phyloP scores from a whole-genome alignment of 2,888 invertebrate genomes.

The Acanthosepion esculentum region DNA sequence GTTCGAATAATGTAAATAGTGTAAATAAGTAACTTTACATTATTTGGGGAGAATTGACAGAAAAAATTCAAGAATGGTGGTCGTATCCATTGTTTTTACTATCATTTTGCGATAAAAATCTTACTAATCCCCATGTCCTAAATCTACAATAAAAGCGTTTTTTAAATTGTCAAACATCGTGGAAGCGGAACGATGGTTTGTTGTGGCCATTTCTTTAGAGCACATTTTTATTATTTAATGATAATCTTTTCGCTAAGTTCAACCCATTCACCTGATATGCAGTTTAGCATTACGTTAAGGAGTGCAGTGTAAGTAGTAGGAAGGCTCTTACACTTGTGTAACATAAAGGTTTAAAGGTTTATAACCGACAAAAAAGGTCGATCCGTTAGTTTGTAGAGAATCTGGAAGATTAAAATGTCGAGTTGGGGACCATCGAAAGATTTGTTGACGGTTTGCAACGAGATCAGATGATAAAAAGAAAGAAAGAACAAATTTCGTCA shows the following conservation, averaged over 20 bases:
- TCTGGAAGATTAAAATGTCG: neutral
- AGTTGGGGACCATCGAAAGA: neutral
- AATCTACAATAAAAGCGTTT: too few relatives aligned
- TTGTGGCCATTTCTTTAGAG: neutral
- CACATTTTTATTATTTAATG: neutral
- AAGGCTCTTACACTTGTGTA: neutral
- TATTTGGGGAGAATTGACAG: too few relatives aligned
- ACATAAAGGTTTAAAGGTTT: neutral
- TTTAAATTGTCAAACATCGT: too few relatives aligned
- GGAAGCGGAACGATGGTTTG: neutral
- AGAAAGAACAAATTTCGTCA: neutral
- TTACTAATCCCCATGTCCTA: too few relatives aligned
- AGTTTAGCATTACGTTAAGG: neutral
- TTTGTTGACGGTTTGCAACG: neutral
- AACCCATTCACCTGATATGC: neutral
- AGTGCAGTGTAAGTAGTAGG: neutral
- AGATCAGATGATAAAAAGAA: neutral
- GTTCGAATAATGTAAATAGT: too few relatives aligned
- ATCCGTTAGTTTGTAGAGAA: neutral
- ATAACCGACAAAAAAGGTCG: neutral
- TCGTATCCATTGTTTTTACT: too few relatives aligned
- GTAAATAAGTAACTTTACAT: too few relatives aligned
- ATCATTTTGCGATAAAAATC: too few relatives aligned
- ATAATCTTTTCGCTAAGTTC: neutral
- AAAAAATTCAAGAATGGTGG: too few relatives aligned